Conservation (phyloP, 2,888 invertebrate species). For the Arctia plantaginis region DNA sequence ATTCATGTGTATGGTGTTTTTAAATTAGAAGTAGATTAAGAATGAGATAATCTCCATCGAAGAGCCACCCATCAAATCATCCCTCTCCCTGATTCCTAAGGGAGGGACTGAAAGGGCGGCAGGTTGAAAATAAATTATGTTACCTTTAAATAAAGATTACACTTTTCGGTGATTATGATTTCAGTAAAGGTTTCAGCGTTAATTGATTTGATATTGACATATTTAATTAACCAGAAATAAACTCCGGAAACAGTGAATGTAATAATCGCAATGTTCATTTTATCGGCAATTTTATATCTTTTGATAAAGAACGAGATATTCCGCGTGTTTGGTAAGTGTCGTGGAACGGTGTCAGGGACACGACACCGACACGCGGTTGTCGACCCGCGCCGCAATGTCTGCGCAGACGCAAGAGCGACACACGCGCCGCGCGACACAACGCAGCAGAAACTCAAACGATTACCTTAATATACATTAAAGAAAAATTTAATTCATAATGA, state of each 20-base stretch:
- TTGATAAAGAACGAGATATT: slow-evolving; percentile 13
- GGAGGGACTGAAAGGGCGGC: no score
- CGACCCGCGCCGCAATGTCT: slow-evolving; percentile 61
- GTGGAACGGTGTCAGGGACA: slow-evolving; percentile 63
- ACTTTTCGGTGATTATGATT: neutral
- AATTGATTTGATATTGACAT: slow-evolving; percentile 1
- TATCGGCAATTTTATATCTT: neutral
- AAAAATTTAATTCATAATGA: neutral
- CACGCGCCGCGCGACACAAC: neutral
- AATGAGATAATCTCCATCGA: no score
- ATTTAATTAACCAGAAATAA: slow-evolving; percentile 15
- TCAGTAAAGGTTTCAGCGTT: neutral
- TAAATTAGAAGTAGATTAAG: no score
- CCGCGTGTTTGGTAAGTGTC: slow-evolving; percentile 29
- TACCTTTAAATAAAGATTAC: neutral
- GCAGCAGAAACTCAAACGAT: neutral
- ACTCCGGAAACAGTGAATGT: neutral
- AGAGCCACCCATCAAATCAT: no score
- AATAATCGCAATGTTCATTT: slow-evolving; percentile 6
- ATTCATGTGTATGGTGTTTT: no score
- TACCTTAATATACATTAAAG: neutral
- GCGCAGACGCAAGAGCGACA: slow-evolving; percentile 23
- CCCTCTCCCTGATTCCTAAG: no score
- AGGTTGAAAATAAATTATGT: no score
- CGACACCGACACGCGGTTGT: slow-evolving; percentile 48